Evolutionary conservation across 2,113 vertebrate genomes (phyloP), one percentile per base, ranked within the genome.

Genomic region (Astur gentilis): DNA sequence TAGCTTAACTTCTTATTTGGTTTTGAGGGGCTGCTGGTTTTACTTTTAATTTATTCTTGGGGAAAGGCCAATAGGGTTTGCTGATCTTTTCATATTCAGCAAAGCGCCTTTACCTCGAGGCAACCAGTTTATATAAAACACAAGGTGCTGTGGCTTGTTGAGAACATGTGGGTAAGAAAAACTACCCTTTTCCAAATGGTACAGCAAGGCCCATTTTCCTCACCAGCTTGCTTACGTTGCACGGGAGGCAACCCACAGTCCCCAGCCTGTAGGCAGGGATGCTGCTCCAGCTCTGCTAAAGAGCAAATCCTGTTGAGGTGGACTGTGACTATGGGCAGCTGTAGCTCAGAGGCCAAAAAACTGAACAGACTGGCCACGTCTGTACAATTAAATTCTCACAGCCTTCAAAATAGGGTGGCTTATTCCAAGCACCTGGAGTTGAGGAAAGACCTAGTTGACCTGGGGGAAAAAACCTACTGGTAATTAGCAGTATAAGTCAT

Each of bases 11-110:
- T 65, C 73, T 44, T 73, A 40, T 26, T 92, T 54, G 13, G 9
- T 65, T 89, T 95, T 65, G 38, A 87, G 34, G 10, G 34, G 16
- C 40, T 82, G 57, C 45, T 89, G 44, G 58, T 36, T 90, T 91
- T 67, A 65, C 12, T 70, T 93, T 71, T 50, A 65, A 92, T 90
- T 75, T 95, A 31, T 73, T 92, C 45, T 58, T 93, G 52, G 73
- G 70, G 44, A 79, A 77, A 70, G 16, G 36, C 61, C 89, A 86
- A 22, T 54, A 32, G 50, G 34, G 11, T 77, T 86, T 83, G 31
- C 36, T 94, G 66, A 19, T 69, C 42, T 81, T 89, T 87, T 52
- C 23, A 12, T 38, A 62, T 32, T 52, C 72, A 82, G 71, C 32
- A 94, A 62, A 82, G 20, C 8, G 34, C 45, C 19, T 85, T 69